phyloP scores from a whole-genome alignment of 2,888 invertebrate species.

The Epinotia bilunana region DNA sequence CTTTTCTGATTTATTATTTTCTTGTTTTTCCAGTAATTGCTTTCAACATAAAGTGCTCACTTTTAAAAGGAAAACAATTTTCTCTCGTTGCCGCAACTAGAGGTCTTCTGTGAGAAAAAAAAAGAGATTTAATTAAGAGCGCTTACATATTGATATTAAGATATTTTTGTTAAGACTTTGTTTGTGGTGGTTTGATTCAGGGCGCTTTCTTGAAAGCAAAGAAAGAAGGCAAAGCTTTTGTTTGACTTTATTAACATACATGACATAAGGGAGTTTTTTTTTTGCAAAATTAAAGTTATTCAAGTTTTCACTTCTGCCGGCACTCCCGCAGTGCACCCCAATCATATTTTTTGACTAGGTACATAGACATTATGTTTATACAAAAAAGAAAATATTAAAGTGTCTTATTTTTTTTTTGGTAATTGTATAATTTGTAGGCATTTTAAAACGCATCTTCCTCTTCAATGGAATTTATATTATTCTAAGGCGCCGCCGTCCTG shows the following conservation, averaged over 20 bases:
- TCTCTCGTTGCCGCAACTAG: background rate
- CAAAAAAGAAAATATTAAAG: background rate
- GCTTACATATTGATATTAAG: slow-evolving; percentile 8
- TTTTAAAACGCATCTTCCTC: too few species aligned
- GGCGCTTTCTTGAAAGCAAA: background rate
- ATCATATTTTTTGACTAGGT: too few species aligned
- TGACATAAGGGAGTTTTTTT: too few species aligned
- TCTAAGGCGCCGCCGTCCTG: too few species aligned
- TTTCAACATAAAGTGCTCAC: background rate
- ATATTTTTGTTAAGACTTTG: background rate
- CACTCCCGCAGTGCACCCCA: too few species aligned
- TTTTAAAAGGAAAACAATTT: slow-evolving; percentile 8
- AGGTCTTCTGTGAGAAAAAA: background rate
- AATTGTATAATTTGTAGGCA: too few species aligned
- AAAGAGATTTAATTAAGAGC: slow-evolving; percentile 1
- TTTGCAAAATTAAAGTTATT: too few species aligned
- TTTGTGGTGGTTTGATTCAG: background rate
- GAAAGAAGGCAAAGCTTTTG: background rate
- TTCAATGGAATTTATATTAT: too few species aligned
- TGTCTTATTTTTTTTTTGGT: too few species aligned
- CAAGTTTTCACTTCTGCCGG: too few species aligned
- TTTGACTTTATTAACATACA: slow-evolving; percentile 4
- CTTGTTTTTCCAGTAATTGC: background rate
- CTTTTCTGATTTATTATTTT: too few species aligned
- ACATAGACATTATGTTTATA: background rate